Evolutionary conservation across 2,797 vertebrate species (phyloP).

Genomic region (Acomys russatus): DNA sequence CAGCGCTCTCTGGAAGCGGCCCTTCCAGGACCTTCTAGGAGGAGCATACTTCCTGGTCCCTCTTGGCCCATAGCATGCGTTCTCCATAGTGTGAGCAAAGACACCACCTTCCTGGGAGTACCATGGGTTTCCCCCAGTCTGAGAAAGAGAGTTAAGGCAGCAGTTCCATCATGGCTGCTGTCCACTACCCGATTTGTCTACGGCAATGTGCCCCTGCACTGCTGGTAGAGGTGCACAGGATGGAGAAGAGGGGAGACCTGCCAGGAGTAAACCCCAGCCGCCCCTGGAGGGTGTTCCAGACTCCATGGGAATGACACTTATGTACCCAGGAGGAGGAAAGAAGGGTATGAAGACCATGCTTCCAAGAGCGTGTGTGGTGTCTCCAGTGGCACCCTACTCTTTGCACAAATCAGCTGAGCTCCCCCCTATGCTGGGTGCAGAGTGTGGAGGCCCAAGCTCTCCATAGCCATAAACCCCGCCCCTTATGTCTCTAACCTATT

Average conservation of each 20-base stretch:
- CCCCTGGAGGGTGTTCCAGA: background rate
- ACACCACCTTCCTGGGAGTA: accelerated
- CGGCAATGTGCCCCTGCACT: background rate
- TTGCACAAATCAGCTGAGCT: background rate
- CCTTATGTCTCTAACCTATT: background rate
- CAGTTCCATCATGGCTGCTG: background rate
- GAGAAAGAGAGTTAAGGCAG: background rate
- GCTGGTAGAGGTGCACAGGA: background rate
- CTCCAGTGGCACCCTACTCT: too few relatives aligned
- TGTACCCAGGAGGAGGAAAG: background rate
- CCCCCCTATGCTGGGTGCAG: background rate
- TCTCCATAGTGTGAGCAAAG: background rate
- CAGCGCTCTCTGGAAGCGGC: background rate
- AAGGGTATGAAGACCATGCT: background rate
- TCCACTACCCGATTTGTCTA: background rate
- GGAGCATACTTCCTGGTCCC: background rate
- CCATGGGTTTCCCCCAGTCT: background rate
- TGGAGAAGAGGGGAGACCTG: background rate
- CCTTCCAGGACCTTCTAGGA: background rate
- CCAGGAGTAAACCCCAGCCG: too few relatives aligned
- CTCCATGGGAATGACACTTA: background rate
- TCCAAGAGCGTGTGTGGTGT: background rate
- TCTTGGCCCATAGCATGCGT: background rate
- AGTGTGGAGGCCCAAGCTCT: background rate
- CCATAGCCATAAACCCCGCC: background rate